A percentile compares a stretch with the other conserved stretches of the same genome.
Conservation (phyloP, 2,888 invertebrate genomes). For the Lepeophtheirus nordmannii region DNA sequence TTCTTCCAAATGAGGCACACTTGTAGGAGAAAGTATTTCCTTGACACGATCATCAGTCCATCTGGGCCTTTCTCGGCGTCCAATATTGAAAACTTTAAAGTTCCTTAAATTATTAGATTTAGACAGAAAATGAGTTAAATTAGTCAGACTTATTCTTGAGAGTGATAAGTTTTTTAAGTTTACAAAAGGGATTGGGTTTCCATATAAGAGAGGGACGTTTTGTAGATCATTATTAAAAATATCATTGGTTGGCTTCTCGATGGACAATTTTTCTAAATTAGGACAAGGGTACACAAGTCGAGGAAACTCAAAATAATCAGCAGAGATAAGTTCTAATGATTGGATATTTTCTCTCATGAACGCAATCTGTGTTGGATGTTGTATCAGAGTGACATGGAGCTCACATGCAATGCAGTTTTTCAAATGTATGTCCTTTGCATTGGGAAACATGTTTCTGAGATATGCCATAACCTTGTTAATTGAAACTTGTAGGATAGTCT, state of each 20-base stretch:
- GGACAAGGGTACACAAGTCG: conserved; percentile 18
- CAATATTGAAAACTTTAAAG: conserved; percentile 19
- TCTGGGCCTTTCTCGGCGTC: conserved; percentile 19
- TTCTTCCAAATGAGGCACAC: conserved; percentile 10
- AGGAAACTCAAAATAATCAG: conserved; percentile 21
- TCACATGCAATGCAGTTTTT: conserved; percentile 19
- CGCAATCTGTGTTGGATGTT: conserved; percentile 15
- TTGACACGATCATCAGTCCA: conserved; percentile 19
- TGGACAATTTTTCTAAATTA: conserved; percentile 14
- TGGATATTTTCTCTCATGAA: conserved; percentile 16
- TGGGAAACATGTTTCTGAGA: conserved; percentile 12
- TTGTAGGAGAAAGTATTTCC: conserved; percentile 4
- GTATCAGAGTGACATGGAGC: conserved; percentile 11
- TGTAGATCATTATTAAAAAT: conserved; percentile 11
- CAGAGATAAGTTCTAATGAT: conserved; percentile 19
- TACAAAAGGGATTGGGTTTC: conserved; percentile 18
- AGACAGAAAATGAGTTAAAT: conserved; percentile 15
- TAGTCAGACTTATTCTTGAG: conserved; percentile 20
- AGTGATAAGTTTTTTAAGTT: conserved; percentile 12
- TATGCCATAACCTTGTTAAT: conserved; percentile 19
- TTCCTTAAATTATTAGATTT: conserved; percentile 5
- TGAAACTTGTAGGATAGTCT: background rate
- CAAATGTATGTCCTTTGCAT: conserved; percentile 2
- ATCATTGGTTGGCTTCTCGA: conserved; percentile 22
- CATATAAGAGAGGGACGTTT: conserved; percentile 17